These are phyloP conservation scores for Aulostomus chinensis DNA, from an alignment of 2,797 vertebrate species.

Conservation along the genomic window DNA sequence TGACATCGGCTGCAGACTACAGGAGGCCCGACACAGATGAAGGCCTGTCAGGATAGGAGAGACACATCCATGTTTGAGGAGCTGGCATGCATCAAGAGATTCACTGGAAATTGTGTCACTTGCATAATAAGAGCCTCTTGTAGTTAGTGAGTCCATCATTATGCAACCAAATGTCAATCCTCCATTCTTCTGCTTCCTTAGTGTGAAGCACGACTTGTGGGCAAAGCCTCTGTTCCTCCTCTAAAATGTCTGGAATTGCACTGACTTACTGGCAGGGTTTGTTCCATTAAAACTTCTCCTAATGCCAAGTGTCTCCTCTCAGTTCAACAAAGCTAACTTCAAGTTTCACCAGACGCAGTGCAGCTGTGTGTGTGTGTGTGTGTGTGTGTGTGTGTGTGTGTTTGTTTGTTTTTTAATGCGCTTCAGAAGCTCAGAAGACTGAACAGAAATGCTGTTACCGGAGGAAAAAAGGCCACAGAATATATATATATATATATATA, in stretches of 20 bases:
- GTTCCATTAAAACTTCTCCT: constrained; percentile 6
- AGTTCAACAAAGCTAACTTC: constrained; percentile 11
- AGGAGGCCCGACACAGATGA: constrained; percentile 37
- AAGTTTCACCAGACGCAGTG: constrained; percentile 23
- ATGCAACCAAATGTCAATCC: constrained; percentile 55
- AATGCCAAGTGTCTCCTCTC: constrained; percentile 30
- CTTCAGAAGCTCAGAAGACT: too few species aligned
- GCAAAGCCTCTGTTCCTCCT: constrained; percentile 22
- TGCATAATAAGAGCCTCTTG: constrained; percentile 42
- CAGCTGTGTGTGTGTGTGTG: constrained; percentile 41
- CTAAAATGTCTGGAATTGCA: constrained; percentile 33
- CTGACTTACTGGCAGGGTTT: constrained; percentile 9
- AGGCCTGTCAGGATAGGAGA: constrained; percentile 28
- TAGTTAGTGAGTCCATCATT: constrained; percentile 48
- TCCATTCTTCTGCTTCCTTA: constrained; percentile 31
- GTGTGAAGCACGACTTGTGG: constrained; percentile 30
- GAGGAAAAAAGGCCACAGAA: constrained; percentile 33
- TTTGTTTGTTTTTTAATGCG: too few species aligned
- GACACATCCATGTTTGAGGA: constrained; percentile 19
- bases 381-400: background rate
- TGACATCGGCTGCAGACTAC: constrained; percentile 28
- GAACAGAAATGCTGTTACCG: constrained; percentile 39
- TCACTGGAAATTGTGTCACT: constrained; percentile 49
- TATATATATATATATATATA: too few species aligned
- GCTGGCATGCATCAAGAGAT: constrained; percentile 33